A percentile compares a stretch with the other conserved stretches of the same genome.
These are phyloP conservation scores for Centropus unirufus DNA, from an alignment of 2,113 vertebrate species.

Conservation along the genomic window DNA sequence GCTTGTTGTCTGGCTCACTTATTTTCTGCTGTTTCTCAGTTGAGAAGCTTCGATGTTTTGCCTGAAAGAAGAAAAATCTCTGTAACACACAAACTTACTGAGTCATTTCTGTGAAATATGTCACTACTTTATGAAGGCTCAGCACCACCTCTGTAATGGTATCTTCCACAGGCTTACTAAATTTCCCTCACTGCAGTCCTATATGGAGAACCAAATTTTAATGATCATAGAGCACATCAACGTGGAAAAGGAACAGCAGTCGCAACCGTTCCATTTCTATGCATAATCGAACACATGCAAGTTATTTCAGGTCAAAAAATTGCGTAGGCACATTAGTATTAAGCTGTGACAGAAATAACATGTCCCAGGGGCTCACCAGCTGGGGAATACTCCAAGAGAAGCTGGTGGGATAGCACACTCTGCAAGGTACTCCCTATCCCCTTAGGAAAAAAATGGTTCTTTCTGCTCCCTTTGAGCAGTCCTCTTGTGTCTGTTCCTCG, in stretches of 20 bases:
- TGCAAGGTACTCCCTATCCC: not conserved
- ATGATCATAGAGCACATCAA: not conserved
- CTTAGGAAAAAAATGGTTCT: not conserved
- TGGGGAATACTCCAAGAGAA: not conserved
- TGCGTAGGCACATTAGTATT: not conserved
- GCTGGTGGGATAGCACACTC: not conserved
- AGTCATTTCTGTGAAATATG: not conserved
- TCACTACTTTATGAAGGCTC: not conserved
- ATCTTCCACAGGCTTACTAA: not conserved
- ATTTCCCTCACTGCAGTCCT: not conserved
- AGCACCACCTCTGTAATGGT: not conserved
- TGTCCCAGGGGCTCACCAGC: not conserved
- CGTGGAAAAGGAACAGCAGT: not conserved
- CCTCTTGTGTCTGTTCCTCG: not conserved
- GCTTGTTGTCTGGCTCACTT: constrained; percentile 81
- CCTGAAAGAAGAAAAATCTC: constrained; percentile 73
- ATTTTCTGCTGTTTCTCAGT: constrained; percentile 78
- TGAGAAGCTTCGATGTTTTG: constrained; percentile 80
- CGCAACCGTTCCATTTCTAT: not conserved
- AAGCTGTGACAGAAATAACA: not conserved
- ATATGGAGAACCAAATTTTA: not conserved
- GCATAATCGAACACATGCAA: not conserved
- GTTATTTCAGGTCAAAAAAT: not conserved
- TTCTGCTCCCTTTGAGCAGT: not conserved
- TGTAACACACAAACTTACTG: not conserved